phyloP scores from a whole-genome alignment of 2,113 vertebrate genomes.

The cattle (Bos taurus) region DNA sequence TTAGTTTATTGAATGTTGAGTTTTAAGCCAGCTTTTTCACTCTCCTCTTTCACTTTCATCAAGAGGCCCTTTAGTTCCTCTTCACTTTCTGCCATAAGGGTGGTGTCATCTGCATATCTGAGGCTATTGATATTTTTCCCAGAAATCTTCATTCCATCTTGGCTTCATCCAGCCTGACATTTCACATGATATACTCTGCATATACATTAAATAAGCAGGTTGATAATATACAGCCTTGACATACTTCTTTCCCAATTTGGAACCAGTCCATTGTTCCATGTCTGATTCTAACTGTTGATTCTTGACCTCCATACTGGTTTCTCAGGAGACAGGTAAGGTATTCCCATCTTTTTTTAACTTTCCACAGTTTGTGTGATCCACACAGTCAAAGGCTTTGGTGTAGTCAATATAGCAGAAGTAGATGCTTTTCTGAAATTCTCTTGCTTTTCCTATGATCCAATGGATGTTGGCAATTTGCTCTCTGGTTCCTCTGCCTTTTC shows the following conservation, averaged over 20 bases:
- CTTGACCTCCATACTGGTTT: not conserved
- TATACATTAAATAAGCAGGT: not conserved
- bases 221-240: not conserved
- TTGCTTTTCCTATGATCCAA: not conserved
- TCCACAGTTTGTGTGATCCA: not conserved
- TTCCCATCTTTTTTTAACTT: not conserved
- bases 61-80: not conserved
- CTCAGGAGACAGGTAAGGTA: not conserved
- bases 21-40: not conserved
- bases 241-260: not conserved
- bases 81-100: not conserved
- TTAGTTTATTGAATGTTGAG: not conserved
- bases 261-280: not conserved
- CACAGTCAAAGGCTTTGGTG: not conserved
- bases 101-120: not conserved
- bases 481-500: not conserved
- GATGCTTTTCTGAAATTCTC: not conserved
- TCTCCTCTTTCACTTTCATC: not conserved
- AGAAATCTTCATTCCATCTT: not conserved
- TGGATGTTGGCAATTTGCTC: not conserved
- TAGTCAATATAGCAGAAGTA: not conserved
- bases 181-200: not conserved
- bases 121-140: not conserved
- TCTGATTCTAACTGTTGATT: not conserved
- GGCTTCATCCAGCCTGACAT: not conserved